Evolutionary conservation across 2,113 vertebrate genomes (phyloP).

Genomic region (Oreocharis arfaki): DNA sequence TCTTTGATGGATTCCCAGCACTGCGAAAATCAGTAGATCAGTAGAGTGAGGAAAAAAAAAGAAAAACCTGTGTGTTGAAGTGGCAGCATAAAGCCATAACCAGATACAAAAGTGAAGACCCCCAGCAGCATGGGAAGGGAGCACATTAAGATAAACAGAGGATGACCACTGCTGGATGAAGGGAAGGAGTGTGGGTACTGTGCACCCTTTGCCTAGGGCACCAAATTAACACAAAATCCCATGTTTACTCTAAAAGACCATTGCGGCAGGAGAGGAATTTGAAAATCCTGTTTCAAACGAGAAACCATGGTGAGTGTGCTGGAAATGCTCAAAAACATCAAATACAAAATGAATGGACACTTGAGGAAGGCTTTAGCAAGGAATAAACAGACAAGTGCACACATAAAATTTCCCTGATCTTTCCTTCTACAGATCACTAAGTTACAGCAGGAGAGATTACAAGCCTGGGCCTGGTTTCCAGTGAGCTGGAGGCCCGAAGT

Average conservation of each 20-base stretch:
- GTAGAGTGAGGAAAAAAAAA: background rate
- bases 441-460: background rate
- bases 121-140: background rate
- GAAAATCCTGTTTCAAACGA: background rate
- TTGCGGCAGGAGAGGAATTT: background rate
- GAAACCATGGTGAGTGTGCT: background rate
- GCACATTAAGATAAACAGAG: background rate
- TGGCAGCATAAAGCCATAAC: background rate
- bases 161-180: background rate
- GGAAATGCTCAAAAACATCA: background rate
- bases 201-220: background rate
- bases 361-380: background rate
- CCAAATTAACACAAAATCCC: background rate
- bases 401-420: background rate
- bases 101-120: background rate
- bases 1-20: background rate
- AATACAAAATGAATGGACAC: background rate
- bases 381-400: background rate
- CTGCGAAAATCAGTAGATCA: background rate
- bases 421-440: conserved; percentile 5
- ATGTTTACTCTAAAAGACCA: background rate
- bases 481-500: background rate
- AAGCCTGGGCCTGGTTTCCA: background rate
- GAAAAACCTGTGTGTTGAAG: background rate
- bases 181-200: background rate